Evolutionary conservation across 2,113 vertebrate species (phyloP).

Genomic region (Epinephelus moara): DNA sequence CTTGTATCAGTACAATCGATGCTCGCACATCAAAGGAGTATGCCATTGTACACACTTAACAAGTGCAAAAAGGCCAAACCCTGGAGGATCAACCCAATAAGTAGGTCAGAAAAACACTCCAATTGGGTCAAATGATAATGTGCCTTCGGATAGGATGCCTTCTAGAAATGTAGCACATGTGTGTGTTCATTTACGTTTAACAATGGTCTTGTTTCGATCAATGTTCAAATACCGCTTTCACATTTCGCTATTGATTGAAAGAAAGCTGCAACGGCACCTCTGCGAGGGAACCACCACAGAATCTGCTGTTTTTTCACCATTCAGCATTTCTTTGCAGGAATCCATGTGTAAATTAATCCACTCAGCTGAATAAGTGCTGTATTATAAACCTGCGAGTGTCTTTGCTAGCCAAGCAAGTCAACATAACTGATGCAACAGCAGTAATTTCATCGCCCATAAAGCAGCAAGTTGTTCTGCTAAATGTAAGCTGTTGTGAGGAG

Average conservation of each 20-base stretch:
- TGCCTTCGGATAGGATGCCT: conserved; percentile 54
- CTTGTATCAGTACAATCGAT: conserved; percentile 82
- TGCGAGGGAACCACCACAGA: conserved; percentile 39
- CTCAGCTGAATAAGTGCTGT: conserved; percentile 75
- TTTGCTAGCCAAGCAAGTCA: conserved; percentile 71
- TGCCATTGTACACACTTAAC: conserved; percentile 78
- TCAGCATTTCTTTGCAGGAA: conserved; percentile 80
- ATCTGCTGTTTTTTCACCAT: conserved; percentile 57
- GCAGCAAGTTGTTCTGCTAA: conserved; percentile 42
- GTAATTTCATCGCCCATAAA: conserved; percentile 63
- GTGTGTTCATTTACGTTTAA: conserved; percentile 27
- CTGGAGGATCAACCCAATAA: conserved; percentile 76
- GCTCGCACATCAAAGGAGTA: conserved; percentile 77
- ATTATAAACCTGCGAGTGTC: conserved; percentile 62
- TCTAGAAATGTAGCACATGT: conserved; percentile 25
- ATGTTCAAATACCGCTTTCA: conserved; percentile 35
- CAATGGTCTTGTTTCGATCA: conserved; percentile 38
- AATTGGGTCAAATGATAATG: conserved; percentile 81
- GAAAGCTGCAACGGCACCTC: conserved; percentile 30
- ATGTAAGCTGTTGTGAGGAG: conserved; percentile 37
- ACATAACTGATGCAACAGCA: conserved; percentile 65
- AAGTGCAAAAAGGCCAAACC: conserved; percentile 77
- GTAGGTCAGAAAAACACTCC: conserved; percentile 80
- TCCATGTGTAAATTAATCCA: conserved; percentile 79
- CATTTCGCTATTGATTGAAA: conserved; percentile 51